Evolutionary conservation across 2,113 vertebrate species (phyloP).

Genomic region (Hydrochoerus hydrochaeris): DNA sequence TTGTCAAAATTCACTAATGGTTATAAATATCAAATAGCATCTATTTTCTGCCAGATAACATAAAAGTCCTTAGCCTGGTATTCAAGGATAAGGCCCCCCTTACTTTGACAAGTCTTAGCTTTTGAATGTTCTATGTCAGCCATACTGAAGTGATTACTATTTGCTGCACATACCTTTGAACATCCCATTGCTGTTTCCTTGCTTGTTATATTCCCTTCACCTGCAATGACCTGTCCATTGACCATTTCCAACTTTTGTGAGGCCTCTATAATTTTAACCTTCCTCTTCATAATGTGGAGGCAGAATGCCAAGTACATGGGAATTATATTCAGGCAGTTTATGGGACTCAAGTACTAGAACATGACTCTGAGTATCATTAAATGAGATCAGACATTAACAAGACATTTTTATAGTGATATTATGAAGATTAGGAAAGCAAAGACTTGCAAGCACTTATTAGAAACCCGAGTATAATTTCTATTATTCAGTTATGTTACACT

Average conservation of each 20-base stretch:
- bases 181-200: neutral
- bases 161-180: neutral
- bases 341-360: neutral
- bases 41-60: conserved; percentile 23
- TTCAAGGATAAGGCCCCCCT: neutral
- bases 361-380: neutral
- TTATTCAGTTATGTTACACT: neutral
- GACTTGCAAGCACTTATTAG: neutral
- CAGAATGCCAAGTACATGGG: neutral
- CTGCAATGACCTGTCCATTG: neutral
- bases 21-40: conserved; percentile 5
- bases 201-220: neutral
- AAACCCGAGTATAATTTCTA: neutral
- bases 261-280: neutral
- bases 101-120: neutral
- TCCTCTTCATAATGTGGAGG: neutral
- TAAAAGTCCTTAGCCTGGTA: conserved; percentile 7
- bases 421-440: conserved; percentile 19
- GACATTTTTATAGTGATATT: neutral
- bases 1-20: conserved; percentile 6
- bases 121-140: neutral
- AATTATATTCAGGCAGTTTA: neutral
- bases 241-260: neutral
- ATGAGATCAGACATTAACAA: neutral
- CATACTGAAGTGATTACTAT: neutral